Base-by-base conservation (phyloP, 2,113 vertebrate species). In the Ptilorrhoa leucosticta region DNA sequence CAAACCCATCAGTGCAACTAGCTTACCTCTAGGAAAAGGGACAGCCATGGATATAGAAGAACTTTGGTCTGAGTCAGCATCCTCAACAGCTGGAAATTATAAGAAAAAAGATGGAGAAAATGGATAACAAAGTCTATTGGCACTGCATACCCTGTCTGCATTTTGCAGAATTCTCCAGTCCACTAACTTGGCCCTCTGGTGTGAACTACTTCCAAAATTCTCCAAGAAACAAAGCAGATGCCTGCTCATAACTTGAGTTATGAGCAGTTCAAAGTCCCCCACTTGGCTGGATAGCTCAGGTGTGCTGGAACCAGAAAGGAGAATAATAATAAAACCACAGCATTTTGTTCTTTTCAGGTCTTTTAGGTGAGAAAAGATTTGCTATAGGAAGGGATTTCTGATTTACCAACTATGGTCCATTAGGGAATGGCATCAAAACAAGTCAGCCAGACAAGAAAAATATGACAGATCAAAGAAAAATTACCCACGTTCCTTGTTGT, bases 201-300 rank as follows among this genome's bases (percentile, higher is more conserved):
- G 14, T 37, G n/a, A 71, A 42, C 7, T 47, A 6, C 33, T 77
- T 84, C 54, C 51, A 60, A 51, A 86, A 44, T 71, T 45, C 19
- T 51, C 4, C 27, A 83, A 64, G 26, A 78, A 92, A 54, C 8
- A 47, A 88, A 40, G 17, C 9, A 21, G 24, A 7, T n/a, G 45
- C 17, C 17, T 76, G 24, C 14, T 66, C 4, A 11, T 27, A 73
- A 28, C 15, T 76, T 23, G 30, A 71, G 5, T 64, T 50, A 68
- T 5, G 4, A 83, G 24, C 22, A 44, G 4, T 61, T 50, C 39
- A 6, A 60, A 47, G 22, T 60, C 13, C 7, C 8, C 7, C 1
- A 16, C 20, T 35, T 0, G 0, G 2, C 22, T 48, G 12, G 20
- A 7, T 65, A 60, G 24, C 20, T 54, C 39, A 47, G 19, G 13